Evolutionary conservation across 1,140 invertebrate genomes (phyloP), one percentile per base, ranked within the genome.

Genomic region (Zaprionus camerounensis): DNA sequence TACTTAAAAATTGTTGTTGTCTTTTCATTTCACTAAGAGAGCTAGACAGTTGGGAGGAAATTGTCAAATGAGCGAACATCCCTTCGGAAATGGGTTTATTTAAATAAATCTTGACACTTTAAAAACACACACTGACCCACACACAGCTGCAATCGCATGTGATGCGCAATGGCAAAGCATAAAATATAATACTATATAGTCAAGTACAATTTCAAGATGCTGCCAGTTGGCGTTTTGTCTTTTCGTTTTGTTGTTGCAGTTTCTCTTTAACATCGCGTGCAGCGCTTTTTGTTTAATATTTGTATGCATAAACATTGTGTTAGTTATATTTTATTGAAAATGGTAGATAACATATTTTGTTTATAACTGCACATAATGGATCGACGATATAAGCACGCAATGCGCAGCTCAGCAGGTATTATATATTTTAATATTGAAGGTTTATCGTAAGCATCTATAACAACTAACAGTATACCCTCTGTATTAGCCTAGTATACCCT

Each of bases 191-290:
- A 76, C 56, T 76, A 71, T 59, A 66, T 53, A 79, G 55, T 12
- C 58, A 13, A 24, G 46, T 7, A 56, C 20, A 26, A 62, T 59
- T 58, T 63, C 38, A 22, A 64, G 61, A 71, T 75, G 71, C 71
- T 76, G 71, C 64, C 61, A 66, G 51, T 80, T 80, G 70, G 70
- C 70, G 75, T 75, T 78, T 78, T 74, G 69, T 65, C 61, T 53
- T 71, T 90, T 59, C 71, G 78, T 84, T 88, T 88, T 81, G 75
- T 79, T 90, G 44, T 79, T 90, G 44, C 66, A 84, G 75, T 79
- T 90, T 46, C 90, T 81, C 70, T 69, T 49, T 57, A 56, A 56
- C 66, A 53, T 81, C 85, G 84, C 75, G 66, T 90, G 84, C 78
- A 65, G 58, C 36, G 56, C 55, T 76, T 62, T 76, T 61, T n/a